Percentiles rank a stretch among this genome's conserved stretches.
phyloP scores from a whole-genome alignment of 2,888 invertebrate genomes.

The Ichneumoninae sp. region DNA sequence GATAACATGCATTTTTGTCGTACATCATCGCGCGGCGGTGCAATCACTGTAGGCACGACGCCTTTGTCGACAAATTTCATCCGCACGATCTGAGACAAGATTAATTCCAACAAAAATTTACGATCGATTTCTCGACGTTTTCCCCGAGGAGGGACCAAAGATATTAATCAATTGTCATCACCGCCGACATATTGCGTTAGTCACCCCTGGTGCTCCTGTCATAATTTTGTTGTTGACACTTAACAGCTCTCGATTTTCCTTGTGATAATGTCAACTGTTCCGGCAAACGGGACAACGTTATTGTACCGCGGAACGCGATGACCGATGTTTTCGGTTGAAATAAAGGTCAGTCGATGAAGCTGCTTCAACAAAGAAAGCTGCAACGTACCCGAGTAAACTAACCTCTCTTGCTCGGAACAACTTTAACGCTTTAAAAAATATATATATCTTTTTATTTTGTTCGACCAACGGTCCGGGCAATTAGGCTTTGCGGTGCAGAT shows the following conservation, averaged over 20 bases:
- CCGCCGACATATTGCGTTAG: slow-evolving; percentile 54
- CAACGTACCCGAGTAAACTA: slow-evolving; percentile 48
- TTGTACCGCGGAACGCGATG: slow-evolving; percentile 65
- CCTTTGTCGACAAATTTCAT: neutral
- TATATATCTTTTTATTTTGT: slow-evolving; percentile 11
- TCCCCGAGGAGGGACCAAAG: neutral
- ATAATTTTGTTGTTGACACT: slow-evolving; percentile 60
- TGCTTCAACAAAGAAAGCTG: slow-evolving; percentile 44
- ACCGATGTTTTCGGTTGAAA: slow-evolving; percentile 74
- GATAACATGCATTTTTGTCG: neutral
- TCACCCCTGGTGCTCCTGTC: slow-evolving; percentile 57
- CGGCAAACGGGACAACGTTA: slow-evolving; percentile 50
- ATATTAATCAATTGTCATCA: slow-evolving; percentile 42
- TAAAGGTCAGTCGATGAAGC: slow-evolving; percentile 71
- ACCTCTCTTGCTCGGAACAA: slow-evolving; percentile 50
- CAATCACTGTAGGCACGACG: neutral
- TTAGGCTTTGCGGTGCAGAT: neutral
- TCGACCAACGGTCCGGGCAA: neutral
- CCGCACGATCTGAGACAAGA: neutral
- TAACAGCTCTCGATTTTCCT: neutral
- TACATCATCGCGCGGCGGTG: neutral
- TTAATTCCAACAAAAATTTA: neutral
- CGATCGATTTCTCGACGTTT: slow-evolving; percentile 16
- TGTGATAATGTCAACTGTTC: slow-evolving; percentile 43
- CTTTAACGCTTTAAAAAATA: neutral